Base-by-base conservation (phyloP, 1,140 invertebrate genomes). In the Samia ricini region DNA sequence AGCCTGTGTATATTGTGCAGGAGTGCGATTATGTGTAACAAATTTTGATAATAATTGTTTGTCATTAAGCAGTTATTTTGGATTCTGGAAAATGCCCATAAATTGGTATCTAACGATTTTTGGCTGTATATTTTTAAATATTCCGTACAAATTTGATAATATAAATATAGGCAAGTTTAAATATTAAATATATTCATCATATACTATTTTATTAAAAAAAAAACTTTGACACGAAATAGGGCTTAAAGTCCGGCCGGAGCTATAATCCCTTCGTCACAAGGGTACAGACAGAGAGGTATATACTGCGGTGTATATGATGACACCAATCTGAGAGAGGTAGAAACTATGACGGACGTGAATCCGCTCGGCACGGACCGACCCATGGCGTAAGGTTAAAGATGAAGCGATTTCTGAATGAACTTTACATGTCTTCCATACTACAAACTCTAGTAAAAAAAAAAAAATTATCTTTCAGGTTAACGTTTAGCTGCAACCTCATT, bases 311-410 rank as follows among this genome's bases (percentile, higher is more conserved):
- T 33, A 57, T 51, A 63, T 57, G 29, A 50, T 19, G 49, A 49
- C 55, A 51, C 65, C 72, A 76, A 81, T 79, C 76, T 72, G 68
- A 63, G 75, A 69, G 71, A 76, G 73, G 74, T 72, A 58, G 71
- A 66, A 71, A 64, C 69, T 79, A 74, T 81, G 79, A 81, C 68
- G 73, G 68, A 68, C 71, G 69, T 63, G 71, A 79, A 74, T 75
- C 65, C 69, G 65, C 57, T 60, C 64, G 72, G 60, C 58, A 60
- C 62, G 60, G 63, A 64, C 56, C n/a, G 33, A 36, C 42, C 8
- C 21, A 12, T 23, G 66, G 59, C 2, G 3, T 42, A 72, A 68
- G 60, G 48, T 50, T 64, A 20, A 57, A 65, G 62, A 63, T 8
- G 36, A 54, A 64, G 51, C 50, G 55, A 51, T 55, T 24, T 36